These are phyloP conservation scores for Lypha dubia DNA, from an alignment of 2,888 invertebrate species.

Conservation along the genomic window DNA sequence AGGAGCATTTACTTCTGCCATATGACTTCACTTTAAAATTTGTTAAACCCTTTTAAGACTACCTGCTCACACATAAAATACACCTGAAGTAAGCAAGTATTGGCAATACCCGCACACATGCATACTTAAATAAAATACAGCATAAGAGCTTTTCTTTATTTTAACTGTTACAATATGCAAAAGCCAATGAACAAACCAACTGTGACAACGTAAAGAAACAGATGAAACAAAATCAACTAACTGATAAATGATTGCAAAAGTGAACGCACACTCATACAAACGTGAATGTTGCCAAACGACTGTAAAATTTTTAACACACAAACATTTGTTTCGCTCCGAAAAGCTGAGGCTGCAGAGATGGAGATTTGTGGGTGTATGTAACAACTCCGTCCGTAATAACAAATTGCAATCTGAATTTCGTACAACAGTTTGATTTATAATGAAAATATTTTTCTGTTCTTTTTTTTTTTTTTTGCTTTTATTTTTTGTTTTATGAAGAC, in stretches of 20 bases:
- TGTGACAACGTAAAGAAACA: conserved; percentile 16
- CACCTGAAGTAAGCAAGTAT: conserved; percentile 15
- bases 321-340: background rate
- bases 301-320: background rate
- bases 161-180: conserved; percentile 67
- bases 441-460: conserved; percentile 30
- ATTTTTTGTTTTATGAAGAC: background rate
- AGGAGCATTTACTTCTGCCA: no score
- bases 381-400: background rate
- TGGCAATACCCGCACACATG: no score
- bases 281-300: background rate
- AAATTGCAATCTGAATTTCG: conserved; percentile 5
- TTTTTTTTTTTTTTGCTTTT: background rate
- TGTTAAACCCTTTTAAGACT: background rate
- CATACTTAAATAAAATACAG: conserved; percentile 36
- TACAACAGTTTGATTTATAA: conserved; percentile 49
- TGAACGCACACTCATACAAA: background rate
- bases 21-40: background rate
- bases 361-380: background rate
- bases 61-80: background rate
- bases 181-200: conserved; percentile 65
- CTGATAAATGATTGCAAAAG: conserved; percentile 30
- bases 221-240: conserved; percentile 46
- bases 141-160: conserved; percentile 19
- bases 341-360: background rate